phyloP scores from a whole-genome alignment of 2,888 invertebrate species.

The Eurytoma californica region DNA sequence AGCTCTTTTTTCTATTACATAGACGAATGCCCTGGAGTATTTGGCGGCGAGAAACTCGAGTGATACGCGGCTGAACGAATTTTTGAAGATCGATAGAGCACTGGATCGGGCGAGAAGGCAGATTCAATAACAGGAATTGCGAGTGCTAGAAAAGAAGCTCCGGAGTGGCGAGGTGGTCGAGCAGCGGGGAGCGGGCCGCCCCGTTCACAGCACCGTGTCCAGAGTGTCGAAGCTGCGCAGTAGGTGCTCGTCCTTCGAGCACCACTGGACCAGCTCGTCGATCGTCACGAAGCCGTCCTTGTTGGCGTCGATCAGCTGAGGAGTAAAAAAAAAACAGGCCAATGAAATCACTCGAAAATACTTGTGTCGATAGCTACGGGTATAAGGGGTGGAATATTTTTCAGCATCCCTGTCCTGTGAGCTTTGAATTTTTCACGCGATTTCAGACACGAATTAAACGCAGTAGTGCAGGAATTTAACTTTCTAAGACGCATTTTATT shows the following conservation, averaged over 20 bases:
- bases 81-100: neutral
- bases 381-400: no score
- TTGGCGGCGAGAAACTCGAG: neutral
- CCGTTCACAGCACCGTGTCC: constrained; percentile 84
- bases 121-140: neutral
- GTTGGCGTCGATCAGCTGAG: constrained; percentile 86
- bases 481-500: no score
- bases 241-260: constrained; percentile 83
- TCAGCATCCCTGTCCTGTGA: no score
- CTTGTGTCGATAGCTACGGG: no score
- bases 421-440: no score
- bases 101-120: neutral
- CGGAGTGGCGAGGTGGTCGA: neutral
- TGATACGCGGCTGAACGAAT: neutral
- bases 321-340: constrained; percentile 52
- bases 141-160: neutral
- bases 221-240: constrained; percentile 83
- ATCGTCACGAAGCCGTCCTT: constrained; percentile 88
- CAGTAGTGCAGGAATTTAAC: no score
- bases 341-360: no score
- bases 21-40: no score
- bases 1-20: no score
- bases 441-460: no score
- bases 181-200: neutral
- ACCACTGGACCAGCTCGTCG: constrained; percentile 88